These are phyloP conservation scores for Chironomus tentans DNA, from an alignment of 2,888 invertebrate species.

Conservation along the genomic window DNA sequence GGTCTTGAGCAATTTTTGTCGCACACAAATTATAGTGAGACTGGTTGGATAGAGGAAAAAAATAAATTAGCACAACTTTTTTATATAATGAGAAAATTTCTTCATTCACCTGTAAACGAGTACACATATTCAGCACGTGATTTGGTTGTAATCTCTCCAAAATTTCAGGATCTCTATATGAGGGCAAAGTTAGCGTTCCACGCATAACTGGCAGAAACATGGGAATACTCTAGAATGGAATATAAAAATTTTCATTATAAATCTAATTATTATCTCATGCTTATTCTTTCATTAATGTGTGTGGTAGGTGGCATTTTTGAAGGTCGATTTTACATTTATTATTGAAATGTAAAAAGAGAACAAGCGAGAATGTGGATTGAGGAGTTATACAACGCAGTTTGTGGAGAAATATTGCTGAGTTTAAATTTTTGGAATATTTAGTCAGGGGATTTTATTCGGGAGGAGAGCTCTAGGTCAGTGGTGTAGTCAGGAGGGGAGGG, in stretches of 20 bases:
- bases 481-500: too few relatives aligned
- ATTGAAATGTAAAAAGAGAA: not conserved
- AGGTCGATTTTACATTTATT: not conserved
- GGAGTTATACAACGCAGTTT: too few relatives aligned
- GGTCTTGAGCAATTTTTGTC: constrained; percentile 70
- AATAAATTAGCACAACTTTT: not conserved
- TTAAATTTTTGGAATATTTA: too few relatives aligned
- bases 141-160: constrained; percentile 58
- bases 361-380: too few relatives aligned
- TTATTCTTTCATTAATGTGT: not conserved
- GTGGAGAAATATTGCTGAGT: too few relatives aligned
- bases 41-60: not conserved
- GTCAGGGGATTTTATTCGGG: too few relatives aligned
- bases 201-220: constrained; percentile 89
- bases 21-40: constrained; percentile 76
- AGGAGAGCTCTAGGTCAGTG: too few relatives aligned
- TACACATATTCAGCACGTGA: constrained; percentile 63
- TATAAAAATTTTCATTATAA: too few relatives aligned
- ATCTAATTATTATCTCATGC: too few relatives aligned
- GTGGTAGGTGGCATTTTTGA: not conserved
- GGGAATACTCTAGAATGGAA: constrained; percentile 58
- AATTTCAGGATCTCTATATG: constrained; percentile 78
- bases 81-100: not conserved
- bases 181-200: constrained; percentile 75
- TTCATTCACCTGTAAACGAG: constrained; percentile 54